phyloP scores from a whole-genome alignment of 1,140 invertebrate species.

The Rhagoletis pomonella region DNA sequence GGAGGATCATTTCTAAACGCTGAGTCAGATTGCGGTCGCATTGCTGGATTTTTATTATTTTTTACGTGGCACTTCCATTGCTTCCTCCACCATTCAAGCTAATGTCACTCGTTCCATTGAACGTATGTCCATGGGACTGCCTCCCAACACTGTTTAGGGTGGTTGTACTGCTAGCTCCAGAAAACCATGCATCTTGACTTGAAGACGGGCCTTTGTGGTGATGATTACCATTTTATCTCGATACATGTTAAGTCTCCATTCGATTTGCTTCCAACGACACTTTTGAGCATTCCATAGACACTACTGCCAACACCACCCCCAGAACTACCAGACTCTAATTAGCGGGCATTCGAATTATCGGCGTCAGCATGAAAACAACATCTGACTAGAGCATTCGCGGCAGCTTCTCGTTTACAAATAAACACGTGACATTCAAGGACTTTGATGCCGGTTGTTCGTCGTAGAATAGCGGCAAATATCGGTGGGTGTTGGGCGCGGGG shows the following conservation, averaged over 20 bases:
- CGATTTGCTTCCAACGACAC: slow-evolving; percentile 74
- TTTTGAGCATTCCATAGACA: slow-evolving; percentile 73
- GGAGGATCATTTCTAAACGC: too few species aligned
- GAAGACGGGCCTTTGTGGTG: slow-evolving; percentile 54
- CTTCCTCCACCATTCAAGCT: slow-evolving; percentile 66
- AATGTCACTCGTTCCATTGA: slow-evolving; percentile 60
- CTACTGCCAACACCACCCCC: slow-evolving; percentile 64
- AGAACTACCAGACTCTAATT: slow-evolving; percentile 78
- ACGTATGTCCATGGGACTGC: slow-evolving; percentile 66
- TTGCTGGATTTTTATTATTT: too few species aligned
- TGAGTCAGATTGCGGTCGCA: too few species aligned
- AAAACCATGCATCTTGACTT: slow-evolving; percentile 75
- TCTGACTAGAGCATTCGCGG: slow-evolving; percentile 93
- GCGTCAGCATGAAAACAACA: slow-evolving; percentile 97
- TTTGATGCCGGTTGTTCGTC: slow-evolving; percentile 97
- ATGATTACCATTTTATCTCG: slow-evolving; percentile 64
- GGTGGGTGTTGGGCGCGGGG: slow-evolving; percentile 94
- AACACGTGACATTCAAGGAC: slow-evolving; percentile 99
- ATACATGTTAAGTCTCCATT: slow-evolving; percentile 68
- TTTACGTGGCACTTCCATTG: slow-evolving; percentile 63
- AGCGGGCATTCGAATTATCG: slow-evolving; percentile 92
- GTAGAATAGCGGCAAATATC: slow-evolving; percentile 96
- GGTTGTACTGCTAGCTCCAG: slow-evolving; percentile 76
- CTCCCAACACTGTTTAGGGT: slow-evolving; percentile 77
- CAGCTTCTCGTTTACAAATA: slow-evolving; percentile 96